Base-by-base conservation (phyloP, 2,888 invertebrate species). In the Tanytarsus gracilentus region DNA sequence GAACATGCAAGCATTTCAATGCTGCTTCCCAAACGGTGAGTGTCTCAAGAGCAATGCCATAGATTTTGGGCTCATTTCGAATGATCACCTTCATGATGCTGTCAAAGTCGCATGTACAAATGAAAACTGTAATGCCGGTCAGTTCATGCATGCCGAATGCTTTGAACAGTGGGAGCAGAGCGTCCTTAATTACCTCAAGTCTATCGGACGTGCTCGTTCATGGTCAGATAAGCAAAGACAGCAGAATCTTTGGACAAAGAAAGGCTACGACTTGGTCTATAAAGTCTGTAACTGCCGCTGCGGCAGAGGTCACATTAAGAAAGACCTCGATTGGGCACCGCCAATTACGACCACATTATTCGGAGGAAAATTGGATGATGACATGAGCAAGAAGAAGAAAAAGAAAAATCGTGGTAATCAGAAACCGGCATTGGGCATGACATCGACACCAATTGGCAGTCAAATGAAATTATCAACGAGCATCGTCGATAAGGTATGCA, bases 161-260 rank as follows among this genome's bases (percentile, higher is more conserved):
- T 96, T 96, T 77, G 91, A 93, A 66, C 82, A 85, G 67, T 97
- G 94, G 93, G 95, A 97, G 75, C 85, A 85, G 72, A 81, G 86
- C 33, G 88, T 96, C 62, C 78, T 96, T 65, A 85, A 87, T 58
- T 92, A 90, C 70, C 78, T 97, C 63, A 90, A 93, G 72, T 86
- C 89, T 30, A 91, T 91, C 75, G 93, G 94, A 53, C 78, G 95
- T 30, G 94, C 95, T 3, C 79, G 95, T 21, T 90, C 89, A 65
- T 96, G 96, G 96, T 93, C 93, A 33, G 95, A 96, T 72, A 81
- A 93, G 62, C 96, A 96, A 73, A 81, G 95, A 26, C 84, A 87
- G 67, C 95, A 96, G 76, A 96, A 96, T 75, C 76, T 97, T 62
- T 97, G 97, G 97, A 94, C 95, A 61, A 96, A 96, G 75, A 95